Evolutionary conservation across 1,140 invertebrate genomes (phyloP).

Genomic region (Mactra quadrangularis): DNA sequence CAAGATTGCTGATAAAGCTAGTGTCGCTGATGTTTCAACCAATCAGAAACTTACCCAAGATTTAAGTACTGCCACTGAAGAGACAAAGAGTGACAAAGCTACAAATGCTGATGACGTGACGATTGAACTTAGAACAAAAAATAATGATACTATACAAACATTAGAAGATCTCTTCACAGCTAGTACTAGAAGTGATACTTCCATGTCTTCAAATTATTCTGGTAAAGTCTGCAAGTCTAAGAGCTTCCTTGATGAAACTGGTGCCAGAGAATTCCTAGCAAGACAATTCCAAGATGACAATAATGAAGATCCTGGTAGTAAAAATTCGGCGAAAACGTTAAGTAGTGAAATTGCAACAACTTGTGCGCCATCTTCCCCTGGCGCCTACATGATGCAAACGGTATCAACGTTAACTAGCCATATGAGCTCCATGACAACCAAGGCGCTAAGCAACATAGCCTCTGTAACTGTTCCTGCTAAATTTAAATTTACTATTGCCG

Average conservation of each 20-base stretch:
- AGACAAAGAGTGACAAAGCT: neutral
- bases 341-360: constrained; percentile 81
- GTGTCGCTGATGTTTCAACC: neutral
- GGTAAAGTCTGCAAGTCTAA: constrained; percentile 51
- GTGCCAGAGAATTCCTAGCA: constrained; percentile 77
- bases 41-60: neutral
- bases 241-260: constrained; percentile 73
- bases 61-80: too few species aligned
- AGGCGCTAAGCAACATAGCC: constrained; percentile 70
- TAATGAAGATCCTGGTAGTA: neutral
- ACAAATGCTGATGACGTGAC: neutral
- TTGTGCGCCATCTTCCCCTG: constrained; percentile 67
- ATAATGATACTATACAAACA: neutral
- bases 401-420: constrained; percentile 62
- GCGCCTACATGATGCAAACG: constrained; percentile 60
- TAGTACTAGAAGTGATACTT: constrained; percentile 50
- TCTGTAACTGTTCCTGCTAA: constrained; percentile 46
- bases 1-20: neutral
- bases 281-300: constrained; percentile 76
- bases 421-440: constrained; percentile 74
- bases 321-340: neutral
- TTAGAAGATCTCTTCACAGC: constrained; percentile 39
- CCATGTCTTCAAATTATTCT: constrained; percentile 13
- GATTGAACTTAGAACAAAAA: constrained; percentile 26
- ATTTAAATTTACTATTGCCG: constrained; percentile 19